phyloP scores from a whole-genome alignment of 2,113 vertebrate genomes.

The Lophius piscatorius region DNA sequence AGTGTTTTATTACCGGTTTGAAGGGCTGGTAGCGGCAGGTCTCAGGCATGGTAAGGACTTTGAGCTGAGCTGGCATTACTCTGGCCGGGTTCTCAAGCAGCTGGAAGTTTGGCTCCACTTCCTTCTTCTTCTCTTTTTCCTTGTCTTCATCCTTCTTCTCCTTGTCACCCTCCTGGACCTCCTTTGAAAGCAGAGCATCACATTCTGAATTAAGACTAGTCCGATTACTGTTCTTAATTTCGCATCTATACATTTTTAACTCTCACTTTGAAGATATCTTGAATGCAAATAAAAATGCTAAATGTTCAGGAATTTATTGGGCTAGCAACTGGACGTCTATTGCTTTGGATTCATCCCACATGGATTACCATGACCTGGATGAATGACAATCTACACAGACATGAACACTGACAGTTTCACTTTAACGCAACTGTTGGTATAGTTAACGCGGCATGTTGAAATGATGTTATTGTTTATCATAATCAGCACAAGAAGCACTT shows the following conservation, averaged over 20 bases:
- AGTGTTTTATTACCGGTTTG: conserved; percentile 85
- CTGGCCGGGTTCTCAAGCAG: conserved; percentile 95
- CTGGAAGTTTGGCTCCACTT: conserved; percentile 95
- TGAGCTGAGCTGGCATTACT: conserved; percentile 97
- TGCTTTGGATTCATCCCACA: no score
- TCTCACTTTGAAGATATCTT: no score
- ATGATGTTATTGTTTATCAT: no score
- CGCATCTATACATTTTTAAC: not conserved
- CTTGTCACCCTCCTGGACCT: conserved; percentile 88
- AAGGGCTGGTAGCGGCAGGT: conserved; percentile 96
- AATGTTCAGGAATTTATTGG: no score
- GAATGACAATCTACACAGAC: no score
- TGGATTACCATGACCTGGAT: no score
- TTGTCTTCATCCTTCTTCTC: conserved; percentile 86
- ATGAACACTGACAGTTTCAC: no score
- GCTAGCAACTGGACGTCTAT: no score
- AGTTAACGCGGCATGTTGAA: no score
- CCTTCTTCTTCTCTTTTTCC: conserved; percentile 97
- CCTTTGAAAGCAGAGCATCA: conserved; percentile 74
- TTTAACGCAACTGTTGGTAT: no score
- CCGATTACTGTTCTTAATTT: not conserved
- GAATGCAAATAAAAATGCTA: no score
- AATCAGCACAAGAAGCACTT: no score
- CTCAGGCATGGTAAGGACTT: conserved; percentile 95
- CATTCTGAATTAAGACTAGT: conserved; percentile 5